Conservation (phyloP, 1,140 invertebrate species). For the Triops longicaudatus region DNA sequence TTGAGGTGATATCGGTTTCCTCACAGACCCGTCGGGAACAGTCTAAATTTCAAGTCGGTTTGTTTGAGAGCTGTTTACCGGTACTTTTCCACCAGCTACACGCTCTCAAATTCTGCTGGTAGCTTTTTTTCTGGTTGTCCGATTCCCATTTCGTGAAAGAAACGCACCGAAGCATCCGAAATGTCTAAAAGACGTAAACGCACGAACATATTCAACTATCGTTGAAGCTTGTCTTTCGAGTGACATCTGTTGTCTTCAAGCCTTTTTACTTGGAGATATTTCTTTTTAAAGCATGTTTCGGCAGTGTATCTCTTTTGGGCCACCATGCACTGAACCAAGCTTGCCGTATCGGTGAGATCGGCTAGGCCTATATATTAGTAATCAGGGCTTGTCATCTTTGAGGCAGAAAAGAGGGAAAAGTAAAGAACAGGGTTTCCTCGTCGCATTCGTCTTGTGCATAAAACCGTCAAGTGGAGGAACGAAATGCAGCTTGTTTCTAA, state of each 20-base stretch:
- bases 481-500: conserved; percentile 4
- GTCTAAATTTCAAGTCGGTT: not conserved
- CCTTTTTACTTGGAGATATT: too few relatives aligned
- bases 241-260: too few relatives aligned
- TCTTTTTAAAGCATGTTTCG: not conserved
- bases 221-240: too few relatives aligned
- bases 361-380: conserved; percentile 11
- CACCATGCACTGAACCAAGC: not conserved
- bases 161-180: not conserved
- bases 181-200: too few relatives aligned
- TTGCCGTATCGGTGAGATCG: not conserved
- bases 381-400: not conserved
- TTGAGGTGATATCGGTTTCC: not conserved
- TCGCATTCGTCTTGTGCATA: conserved; percentile 14
- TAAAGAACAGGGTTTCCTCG: not conserved
- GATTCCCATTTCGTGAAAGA: not conserved
- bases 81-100: not conserved
- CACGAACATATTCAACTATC: too few relatives aligned
- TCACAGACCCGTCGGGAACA: not conserved
- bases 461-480: not conserved
- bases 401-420: not conserved
- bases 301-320: not conserved
- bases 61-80: not conserved
- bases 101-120: not conserved
- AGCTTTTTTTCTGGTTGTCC: not conserved